A percentile compares a stretch with the other conserved stretches of the same genome.
Evolutionary conservation across 2,113 vertebrate species (phyloP).

Genomic region (Bungarus multicinctus): DNA sequence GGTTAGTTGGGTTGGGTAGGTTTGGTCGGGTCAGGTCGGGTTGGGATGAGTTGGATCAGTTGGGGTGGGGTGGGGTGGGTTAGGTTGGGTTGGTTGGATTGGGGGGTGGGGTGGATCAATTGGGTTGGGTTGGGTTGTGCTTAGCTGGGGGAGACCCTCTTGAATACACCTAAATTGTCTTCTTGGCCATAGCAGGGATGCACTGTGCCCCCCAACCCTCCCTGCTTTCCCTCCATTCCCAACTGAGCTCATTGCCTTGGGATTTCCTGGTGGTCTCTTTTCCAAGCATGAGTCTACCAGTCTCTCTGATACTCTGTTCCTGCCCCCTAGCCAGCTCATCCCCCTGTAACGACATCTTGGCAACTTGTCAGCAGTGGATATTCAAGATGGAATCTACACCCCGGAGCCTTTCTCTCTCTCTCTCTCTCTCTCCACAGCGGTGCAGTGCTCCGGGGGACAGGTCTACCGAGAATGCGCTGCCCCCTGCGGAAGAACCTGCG

Average conservation of each 20-base stretch:
- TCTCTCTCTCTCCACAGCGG: slow-evolving; percentile 54
- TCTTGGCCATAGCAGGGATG: background rate
- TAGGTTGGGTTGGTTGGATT: no score
- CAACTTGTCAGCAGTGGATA: rapidly evolving
- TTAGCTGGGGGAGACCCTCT: background rate
- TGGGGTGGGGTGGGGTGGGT: no score
- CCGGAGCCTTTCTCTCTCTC: rapidly evolving
- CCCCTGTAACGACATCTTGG: background rate
- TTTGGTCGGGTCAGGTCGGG: no score
- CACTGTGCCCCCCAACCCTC: no score
- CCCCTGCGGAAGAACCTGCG: slow-evolving; percentile 74
- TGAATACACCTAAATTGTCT: background rate
- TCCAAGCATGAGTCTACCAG: background rate
- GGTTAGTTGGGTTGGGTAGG: no score
- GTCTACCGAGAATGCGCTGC: slow-evolving; percentile 80
- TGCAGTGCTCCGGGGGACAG: slow-evolving; percentile 79
- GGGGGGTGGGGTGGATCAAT: no score
- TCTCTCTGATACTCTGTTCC: background rate
- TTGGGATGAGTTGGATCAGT: no score
- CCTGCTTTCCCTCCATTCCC: no score
- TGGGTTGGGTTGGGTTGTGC: background rate
- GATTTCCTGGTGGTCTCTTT: background rate
- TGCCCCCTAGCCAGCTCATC: background rate
- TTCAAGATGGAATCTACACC: background rate
- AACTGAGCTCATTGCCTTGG: no score